phyloP scores from a whole-genome alignment of 2,888 invertebrate species.

The Hoplodrina ambigua region DNA sequence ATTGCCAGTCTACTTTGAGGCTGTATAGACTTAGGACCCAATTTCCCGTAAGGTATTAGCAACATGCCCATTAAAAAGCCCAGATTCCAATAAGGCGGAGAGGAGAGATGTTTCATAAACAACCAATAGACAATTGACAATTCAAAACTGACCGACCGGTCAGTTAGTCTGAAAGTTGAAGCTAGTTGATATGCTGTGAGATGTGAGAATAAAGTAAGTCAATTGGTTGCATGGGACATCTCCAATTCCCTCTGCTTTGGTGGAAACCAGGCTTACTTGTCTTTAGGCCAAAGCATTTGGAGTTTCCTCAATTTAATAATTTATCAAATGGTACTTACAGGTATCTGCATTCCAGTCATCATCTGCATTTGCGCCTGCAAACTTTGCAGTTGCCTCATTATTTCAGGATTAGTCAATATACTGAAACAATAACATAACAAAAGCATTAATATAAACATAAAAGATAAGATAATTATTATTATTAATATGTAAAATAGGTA shows the following conservation, averaged over 20 bases:
- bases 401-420: conserved; percentile 95
- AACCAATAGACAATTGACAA: too few species aligned
- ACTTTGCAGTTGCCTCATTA: conserved; percentile 96
- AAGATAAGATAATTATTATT: conserved; percentile 5
- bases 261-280: too few species aligned
- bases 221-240: neutral
- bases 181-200: too few species aligned
- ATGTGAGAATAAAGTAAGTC: too few species aligned
- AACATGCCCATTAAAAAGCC: neutral
- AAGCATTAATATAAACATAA: neutral
- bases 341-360: conserved; percentile 87
- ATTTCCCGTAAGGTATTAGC: neutral
- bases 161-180: too few species aligned
- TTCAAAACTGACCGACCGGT: too few species aligned
- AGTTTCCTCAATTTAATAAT: neutral
- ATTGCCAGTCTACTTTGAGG: conserved; percentile 28
- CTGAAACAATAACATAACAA: conserved; percentile 81
- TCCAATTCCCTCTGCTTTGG: neutral
- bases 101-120: neutral
- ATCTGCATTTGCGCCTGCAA: conserved; percentile 91
- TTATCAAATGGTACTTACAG: conserved; percentile 74
- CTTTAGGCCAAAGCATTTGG: neutral
- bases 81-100: neutral
- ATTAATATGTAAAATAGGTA: neutral
- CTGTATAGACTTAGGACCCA: neutral